These are phyloP conservation scores for Thamnophis sirtalis DNA, from an alignment of 2,113 vertebrate genomes.

Conservation along the genomic window DNA sequence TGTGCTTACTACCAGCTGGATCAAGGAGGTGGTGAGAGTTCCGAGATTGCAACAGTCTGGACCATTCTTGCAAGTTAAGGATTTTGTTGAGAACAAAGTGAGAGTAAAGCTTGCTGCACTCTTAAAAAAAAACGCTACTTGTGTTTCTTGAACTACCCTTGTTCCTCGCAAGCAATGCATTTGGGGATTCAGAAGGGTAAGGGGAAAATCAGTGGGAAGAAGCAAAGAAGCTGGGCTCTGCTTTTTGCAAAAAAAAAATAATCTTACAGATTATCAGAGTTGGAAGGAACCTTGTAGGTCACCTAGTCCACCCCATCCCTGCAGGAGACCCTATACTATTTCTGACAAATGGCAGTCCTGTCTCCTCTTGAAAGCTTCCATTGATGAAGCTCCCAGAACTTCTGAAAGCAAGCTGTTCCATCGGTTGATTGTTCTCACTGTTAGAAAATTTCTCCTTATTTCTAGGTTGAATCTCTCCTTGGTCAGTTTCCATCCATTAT, in stretches of 20 bases:
- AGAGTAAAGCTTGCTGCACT: neutral
- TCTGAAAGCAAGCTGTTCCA: too few relatives aligned
- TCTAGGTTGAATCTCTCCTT: too few relatives aligned
- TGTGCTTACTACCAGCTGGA: slow-evolving; percentile 38
- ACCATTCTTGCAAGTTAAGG: neutral
- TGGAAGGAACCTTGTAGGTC: too few relatives aligned
- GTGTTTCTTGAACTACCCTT: slow-evolving; percentile 1
- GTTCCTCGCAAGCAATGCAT: neutral
- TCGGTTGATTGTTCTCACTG: too few relatives aligned
- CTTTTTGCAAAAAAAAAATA: neutral
- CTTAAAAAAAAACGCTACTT: neutral
- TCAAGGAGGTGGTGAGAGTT: neutral
- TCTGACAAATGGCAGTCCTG: too few relatives aligned
- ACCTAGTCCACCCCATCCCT: too few relatives aligned
- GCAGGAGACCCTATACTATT: too few relatives aligned
- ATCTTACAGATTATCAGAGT: too few relatives aligned
- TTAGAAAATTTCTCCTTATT: too few relatives aligned
- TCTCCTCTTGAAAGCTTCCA: too few relatives aligned
- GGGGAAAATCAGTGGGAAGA: neutral
- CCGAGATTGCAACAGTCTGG: slow-evolving; percentile 29
- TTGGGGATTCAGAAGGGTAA: neutral
- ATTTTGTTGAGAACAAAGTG: neutral
- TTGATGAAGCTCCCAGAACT: too few relatives aligned
- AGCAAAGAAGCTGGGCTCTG: neutral
- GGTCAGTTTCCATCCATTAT: too few relatives aligned